Percentiles rank a stretch among this genome's conserved stretches.
Evolutionary conservation across 35 echinoderm and acorn worm genomes (phyloP).

Genomic region (Eucidaris tribuloides): DNA sequence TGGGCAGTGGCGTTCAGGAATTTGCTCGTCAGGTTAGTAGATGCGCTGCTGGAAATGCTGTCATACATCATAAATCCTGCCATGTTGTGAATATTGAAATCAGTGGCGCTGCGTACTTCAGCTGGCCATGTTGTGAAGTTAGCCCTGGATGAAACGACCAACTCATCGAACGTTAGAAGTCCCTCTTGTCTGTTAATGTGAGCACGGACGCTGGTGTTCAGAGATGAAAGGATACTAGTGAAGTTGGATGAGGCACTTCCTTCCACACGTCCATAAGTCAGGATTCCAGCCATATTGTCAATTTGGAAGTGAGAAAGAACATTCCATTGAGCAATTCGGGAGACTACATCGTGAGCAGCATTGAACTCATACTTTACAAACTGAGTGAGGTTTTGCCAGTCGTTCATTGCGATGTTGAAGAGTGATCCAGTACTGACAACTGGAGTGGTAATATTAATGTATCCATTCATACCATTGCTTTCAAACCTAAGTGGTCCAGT

Average conservation of each 20-base stretch:
- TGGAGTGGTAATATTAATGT: slow-evolving; percentile 28
- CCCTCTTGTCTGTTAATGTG: slow-evolving; percentile 44
- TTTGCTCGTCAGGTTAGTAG: slow-evolving; percentile 10
- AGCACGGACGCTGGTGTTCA: slow-evolving; percentile 7
- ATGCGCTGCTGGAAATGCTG: slow-evolving; percentile 21
- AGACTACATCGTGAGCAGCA: not conserved
- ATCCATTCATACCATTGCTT: slow-evolving; percentile 2
- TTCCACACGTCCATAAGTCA: slow-evolving; percentile 8
- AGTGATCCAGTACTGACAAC: slow-evolving; percentile 36
- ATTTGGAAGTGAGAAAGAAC: slow-evolving; percentile 16
- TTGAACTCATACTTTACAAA: slow-evolving; percentile 32
- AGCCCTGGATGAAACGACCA: slow-evolving; percentile 29
- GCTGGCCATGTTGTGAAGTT: slow-evolving; percentile 22
- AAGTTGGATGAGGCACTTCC: slow-evolving; percentile 29
- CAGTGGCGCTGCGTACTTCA: slow-evolving; percentile 4
- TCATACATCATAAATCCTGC: slow-evolving; percentile 48
- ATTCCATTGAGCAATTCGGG: slow-evolving; percentile 19
- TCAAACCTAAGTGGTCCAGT: slow-evolving; percentile 39
- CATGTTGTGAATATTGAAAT: slow-evolving; percentile 40
- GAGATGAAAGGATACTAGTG: slow-evolving; percentile 16
- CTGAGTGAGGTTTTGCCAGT: slow-evolving; percentile 28
- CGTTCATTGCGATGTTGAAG: slow-evolving; percentile 7
- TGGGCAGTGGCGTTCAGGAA: slow-evolving; percentile 23
- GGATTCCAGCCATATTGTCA: slow-evolving; percentile 42
- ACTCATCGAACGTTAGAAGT: slow-evolving; percentile 36